Conservation (phyloP, 64 coral and sea anemone genomes). For the Montipora sp. region DNA sequence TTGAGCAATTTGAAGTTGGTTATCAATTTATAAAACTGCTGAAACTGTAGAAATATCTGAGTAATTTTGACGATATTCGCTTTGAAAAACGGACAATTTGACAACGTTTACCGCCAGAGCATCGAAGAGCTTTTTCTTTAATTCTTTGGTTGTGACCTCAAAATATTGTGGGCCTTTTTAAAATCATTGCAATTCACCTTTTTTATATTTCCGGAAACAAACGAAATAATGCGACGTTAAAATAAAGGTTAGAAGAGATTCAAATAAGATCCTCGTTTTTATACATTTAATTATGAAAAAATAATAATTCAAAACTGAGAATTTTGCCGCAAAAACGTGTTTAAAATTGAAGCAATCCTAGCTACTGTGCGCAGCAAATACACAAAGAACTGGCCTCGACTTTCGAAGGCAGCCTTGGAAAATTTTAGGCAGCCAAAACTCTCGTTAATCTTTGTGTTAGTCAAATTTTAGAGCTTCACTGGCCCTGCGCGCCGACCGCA, state of each 20-base stretch:
- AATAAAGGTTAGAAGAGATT: conserved; percentile 13
- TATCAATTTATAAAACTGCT: background rate
- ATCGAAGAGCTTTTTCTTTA: background rate
- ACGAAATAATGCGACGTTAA: conserved; percentile 50
- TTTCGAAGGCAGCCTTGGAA: conserved; percentile 9
- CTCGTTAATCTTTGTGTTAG: too few relatives aligned
- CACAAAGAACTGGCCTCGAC: background rate
- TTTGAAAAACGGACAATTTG: conserved; percentile 19
- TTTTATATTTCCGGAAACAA: conserved; percentile 42
- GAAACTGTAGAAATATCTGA: background rate
- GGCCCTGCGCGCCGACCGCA: too few relatives aligned
- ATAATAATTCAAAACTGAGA: conserved; percentile 5
- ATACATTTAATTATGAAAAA: conserved; percentile 27
- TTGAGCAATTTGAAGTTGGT: conserved; percentile 26
- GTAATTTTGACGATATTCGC: conserved; percentile 16
- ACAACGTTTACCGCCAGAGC: conserved; percentile 17
- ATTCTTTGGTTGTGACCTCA: background rate
- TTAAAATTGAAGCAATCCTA: too few relatives aligned
- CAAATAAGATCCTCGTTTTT: conserved; percentile 30
- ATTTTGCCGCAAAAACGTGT: background rate
- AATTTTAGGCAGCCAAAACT: background rate
- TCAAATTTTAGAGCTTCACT: too few relatives aligned
- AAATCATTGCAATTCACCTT: conserved; percentile 31
- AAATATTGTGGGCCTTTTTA: conserved; percentile 42
- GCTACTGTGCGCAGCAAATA: background rate